Base-by-base conservation (phyloP, 2,888 invertebrate genomes). In the Archips xylosteana region DNA sequence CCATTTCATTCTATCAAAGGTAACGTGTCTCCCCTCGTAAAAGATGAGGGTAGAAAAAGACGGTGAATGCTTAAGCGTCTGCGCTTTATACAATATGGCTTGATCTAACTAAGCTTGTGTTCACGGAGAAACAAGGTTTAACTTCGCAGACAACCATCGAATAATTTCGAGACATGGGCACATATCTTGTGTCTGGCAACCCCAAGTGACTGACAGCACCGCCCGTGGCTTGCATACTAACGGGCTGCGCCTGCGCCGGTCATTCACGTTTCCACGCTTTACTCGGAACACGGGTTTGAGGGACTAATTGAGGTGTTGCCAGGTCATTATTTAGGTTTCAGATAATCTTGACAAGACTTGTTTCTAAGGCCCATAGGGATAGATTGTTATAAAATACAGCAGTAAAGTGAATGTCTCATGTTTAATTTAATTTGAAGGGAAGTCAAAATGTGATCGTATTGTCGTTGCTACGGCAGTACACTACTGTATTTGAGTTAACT, bases 301-400 rank as follows among this genome's bases (percentile, higher is more conserved):
- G 42, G 51, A 49, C 65, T 65, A 63, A 63, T 63, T 63, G 47
- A 13, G 45, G 45, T 63, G 63, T 63, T 63, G 63, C 63, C 63
- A 63, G 63, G 63, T 47, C 32, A 63, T 57, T 32, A 57, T 57
- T 57, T 12, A 57, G 32, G 3, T 57, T 54, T 23, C 23, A 9
- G 54, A 23, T 8, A 54, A 54, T 15, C 13, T 54, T 23, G 51
- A 54, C 13, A 15, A 15, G 54, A 49, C 23, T 54, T 54, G 15
- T 54, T 54, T 8, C 23, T 54, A 23, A 15, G 54, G 54, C 6
- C n/a, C 49, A 4, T n/a, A 4, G 4, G 39, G 6, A 13, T 13
- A 49, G 13, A n/a, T 49, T 49, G 13, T 49, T 49, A 4, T 45
- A 10, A 45, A 12, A 10, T 12, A 45, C 12, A 3, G 10, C 10